Evolutionary conservation across 2,797 vertebrate species (phyloP).

Genomic region (Spinus pinus): DNA sequence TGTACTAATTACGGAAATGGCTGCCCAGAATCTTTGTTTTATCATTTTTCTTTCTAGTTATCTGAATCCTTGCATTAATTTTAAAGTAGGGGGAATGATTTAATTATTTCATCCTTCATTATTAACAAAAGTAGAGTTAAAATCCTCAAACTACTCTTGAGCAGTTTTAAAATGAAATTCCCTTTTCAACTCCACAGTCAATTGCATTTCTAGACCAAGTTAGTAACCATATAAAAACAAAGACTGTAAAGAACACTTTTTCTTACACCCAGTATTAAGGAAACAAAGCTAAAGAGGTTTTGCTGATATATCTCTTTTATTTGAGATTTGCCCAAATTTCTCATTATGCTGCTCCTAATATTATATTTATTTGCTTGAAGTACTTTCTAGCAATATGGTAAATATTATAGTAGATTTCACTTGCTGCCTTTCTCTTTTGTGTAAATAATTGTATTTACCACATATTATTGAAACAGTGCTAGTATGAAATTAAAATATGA

Average conservation of each 20-base stretch:
- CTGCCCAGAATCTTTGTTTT: background rate
- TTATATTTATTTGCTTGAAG: background rate
- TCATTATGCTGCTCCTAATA: background rate
- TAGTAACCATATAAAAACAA: background rate
- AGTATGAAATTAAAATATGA: background rate
- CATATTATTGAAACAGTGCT: background rate
- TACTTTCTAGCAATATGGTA: background rate
- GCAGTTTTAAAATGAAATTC: background rate
- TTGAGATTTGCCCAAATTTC: background rate
- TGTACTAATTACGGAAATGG: background rate
- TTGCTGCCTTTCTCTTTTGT: background rate
- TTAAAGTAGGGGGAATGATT: background rate
- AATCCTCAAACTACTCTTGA: background rate
- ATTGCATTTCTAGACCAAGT: background rate
- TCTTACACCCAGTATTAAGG: background rate
- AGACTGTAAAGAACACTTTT: background rate
- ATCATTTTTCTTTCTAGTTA: background rate
- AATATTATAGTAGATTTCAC: background rate
- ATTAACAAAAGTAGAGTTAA: background rate
- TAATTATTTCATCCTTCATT: background rate
- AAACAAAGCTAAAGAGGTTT: background rate
- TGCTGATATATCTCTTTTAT: background rate
- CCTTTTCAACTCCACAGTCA: background rate
- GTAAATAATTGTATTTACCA: background rate
- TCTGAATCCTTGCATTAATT: background rate